Percentiles rank a stretch among this genome's conserved stretches.
Conservation (phyloP, 2,888 invertebrate genomes). For the Ormia ochracea region DNA sequence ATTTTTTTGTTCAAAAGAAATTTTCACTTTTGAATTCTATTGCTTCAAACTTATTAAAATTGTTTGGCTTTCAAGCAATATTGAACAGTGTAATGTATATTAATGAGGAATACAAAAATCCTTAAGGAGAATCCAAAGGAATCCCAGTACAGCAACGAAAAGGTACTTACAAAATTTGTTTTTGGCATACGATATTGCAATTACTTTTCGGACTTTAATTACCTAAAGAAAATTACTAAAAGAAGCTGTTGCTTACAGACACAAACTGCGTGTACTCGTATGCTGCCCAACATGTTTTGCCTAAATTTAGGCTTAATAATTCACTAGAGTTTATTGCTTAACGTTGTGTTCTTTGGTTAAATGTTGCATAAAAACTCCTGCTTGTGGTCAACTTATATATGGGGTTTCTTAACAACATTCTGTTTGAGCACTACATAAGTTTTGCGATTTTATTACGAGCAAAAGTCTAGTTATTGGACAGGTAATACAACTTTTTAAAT, state of each 20-base stretch:
- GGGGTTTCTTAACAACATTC: slow-evolving; percentile 40
- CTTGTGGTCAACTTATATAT: slow-evolving; percentile 33
- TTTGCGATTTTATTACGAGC: slow-evolving; percentile 42
- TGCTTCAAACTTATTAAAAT: slow-evolving; percentile 4
- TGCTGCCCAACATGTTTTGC: not conserved
- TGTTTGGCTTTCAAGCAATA: not conserved
- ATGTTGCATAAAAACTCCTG: not conserved
- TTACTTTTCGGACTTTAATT: slow-evolving; percentile 12
- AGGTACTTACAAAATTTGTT: not conserved
- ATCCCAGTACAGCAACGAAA: not conserved
- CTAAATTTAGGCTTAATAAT: slow-evolving; percentile 50
- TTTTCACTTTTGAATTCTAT: not conserved
- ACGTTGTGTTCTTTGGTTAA: slow-evolving; percentile 16
- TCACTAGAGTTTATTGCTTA: slow-evolving; percentile 48
- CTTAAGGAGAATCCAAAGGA: not conserved
- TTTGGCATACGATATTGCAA: not conserved
- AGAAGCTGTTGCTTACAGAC: not conserved
- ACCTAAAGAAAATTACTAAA: slow-evolving; percentile 5
- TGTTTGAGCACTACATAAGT: slow-evolving; percentile 23
- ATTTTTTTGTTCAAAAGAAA: not conserved
- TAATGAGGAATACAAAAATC: slow-evolving; percentile 31
- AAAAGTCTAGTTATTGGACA: slow-evolving; percentile 29
- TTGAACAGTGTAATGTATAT: slow-evolving; percentile 24
- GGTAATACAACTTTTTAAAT: slow-evolving; percentile 40
- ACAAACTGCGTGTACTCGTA: not conserved